A percentile compares a stretch with the other conserved stretches of the same genome.
Evolutionary conservation across 2,888 invertebrate genomes (phyloP).

Genomic region (Chirona hameri): DNA sequence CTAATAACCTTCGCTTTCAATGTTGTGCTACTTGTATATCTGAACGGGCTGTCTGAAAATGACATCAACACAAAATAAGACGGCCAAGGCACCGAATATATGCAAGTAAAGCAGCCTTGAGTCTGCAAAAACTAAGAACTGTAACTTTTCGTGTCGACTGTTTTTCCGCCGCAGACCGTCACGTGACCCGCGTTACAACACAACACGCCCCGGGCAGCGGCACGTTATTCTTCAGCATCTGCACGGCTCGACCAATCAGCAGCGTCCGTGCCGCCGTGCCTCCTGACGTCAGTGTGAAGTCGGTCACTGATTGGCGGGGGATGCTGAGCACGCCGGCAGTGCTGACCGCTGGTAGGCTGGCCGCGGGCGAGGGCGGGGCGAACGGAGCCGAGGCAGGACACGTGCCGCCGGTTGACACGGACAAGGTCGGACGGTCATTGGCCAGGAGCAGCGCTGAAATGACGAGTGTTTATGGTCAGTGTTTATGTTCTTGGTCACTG

Average conservation of each 20-base stretch:
- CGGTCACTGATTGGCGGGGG: constrained; percentile 2
- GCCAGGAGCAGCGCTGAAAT: background rate
- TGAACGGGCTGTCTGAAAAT: no score
- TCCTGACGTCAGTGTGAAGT: background rate
- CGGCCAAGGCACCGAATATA: no score
- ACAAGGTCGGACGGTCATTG: background rate
- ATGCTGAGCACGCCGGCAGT: constrained; percentile 3
- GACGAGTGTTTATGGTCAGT: no score
- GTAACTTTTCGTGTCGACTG: no score
- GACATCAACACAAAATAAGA: no score
- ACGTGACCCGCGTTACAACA: background rate
- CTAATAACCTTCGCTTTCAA: no score
- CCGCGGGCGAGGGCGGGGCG: background rate
- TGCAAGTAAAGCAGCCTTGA: no score
- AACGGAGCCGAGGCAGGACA: background rate
- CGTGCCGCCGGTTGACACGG: background rate
- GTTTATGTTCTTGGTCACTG: no score
- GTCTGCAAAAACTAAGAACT: no score
- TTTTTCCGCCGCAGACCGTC: no score
- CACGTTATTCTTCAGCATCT: background rate
- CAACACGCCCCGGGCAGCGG: background rate
- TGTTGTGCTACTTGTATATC: no score
- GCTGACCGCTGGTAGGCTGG: background rate
- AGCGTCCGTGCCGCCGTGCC: background rate
- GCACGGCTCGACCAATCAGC: background rate